phyloP scores from a whole-genome alignment of 1,140 invertebrate genomes.

The Musca vetustissima region DNA sequence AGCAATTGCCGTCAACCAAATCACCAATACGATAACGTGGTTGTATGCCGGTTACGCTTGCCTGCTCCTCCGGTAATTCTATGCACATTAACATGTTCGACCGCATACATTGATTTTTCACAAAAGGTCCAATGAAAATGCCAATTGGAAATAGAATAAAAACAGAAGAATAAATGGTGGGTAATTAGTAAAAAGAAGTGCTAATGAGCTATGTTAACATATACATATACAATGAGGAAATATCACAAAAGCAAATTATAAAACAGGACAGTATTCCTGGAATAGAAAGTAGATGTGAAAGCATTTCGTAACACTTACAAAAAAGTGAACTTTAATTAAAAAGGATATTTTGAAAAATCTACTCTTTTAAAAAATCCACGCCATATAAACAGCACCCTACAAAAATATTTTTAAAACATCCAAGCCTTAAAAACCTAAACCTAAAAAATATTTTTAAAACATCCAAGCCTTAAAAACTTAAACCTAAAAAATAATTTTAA shows the following conservation, averaged over 20 bases:
- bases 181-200: conserved; percentile 3
- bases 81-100: conserved; percentile 30
- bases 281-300: conserved; percentile 1
- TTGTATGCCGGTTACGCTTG: conserved; percentile 70
- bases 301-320: too few species aligned
- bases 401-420: too few species aligned
- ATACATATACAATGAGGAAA: conserved; percentile 17
- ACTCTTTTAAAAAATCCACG: too few species aligned
- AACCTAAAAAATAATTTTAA: too few species aligned
- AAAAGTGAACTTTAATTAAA: too few species aligned
- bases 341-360: too few species aligned
- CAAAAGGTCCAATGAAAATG: too few species aligned
- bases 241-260: not conserved
- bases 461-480: too few species aligned
- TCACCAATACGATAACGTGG: conserved; percentile 72
- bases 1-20: conserved; percentile 73
- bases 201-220: not conserved
- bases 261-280: not conserved
- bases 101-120: too few species aligned
- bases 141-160: conserved; percentile 12
- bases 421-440: too few species aligned
- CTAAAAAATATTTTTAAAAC: too few species aligned
- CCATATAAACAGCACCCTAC: too few species aligned
- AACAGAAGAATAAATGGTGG: conserved; percentile 26
- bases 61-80: conserved; percentile 71